Evolutionary conservation across 92 coral and sea anemone genomes (phyloP), one percentile per base, ranked within the genome.

Genomic region (Nematostella vectensis): DNA sequence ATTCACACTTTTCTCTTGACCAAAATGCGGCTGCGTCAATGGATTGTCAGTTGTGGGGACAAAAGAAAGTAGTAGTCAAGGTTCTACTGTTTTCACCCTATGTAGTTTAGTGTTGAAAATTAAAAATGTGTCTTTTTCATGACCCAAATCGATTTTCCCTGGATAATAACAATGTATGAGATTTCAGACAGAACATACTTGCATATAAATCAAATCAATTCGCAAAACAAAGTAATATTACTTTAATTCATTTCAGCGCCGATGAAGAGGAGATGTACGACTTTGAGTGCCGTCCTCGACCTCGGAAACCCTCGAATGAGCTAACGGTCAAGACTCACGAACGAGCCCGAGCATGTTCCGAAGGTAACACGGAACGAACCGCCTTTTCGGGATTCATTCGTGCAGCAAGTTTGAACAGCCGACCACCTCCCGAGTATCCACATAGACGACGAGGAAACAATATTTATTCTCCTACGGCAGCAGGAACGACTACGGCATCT

Each of bases 341-440:
- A 51, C 69, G 62, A 6, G 21, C 42, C 27, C 79, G 83, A 23
- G 71, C 61, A 16, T 61, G 66, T 20, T 67, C 95, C 24, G 68
- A 75, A 8, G 81, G 79, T 0, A 83, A 74, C 26, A 64, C 39
- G 0, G 87, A 79, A 10, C 87, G 83, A 1, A 48, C 54, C 21
- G 51, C 4, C 4, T 19, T 11, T 17, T 3, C 58, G 28, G 55
- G 49, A n/a, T 27, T 54, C 22, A 24, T 3, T 48, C 88, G 83
- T 9, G 74, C 72, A 2, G 67, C 61, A 11, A 62, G 81, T 27
- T 71, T 70, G 11, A 71, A 65, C 22, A 67, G 87, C 59, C 81
- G 81, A 1, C 63, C 72, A 9, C 71, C 63, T 28, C 58, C 68
- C 15, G 80, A 73, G 25, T 66, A 66, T 48, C 51, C 40, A 6